Base-by-base conservation (phyloP, 2,113 vertebrate genomes). In the Ceyx margarethae region DNA sequence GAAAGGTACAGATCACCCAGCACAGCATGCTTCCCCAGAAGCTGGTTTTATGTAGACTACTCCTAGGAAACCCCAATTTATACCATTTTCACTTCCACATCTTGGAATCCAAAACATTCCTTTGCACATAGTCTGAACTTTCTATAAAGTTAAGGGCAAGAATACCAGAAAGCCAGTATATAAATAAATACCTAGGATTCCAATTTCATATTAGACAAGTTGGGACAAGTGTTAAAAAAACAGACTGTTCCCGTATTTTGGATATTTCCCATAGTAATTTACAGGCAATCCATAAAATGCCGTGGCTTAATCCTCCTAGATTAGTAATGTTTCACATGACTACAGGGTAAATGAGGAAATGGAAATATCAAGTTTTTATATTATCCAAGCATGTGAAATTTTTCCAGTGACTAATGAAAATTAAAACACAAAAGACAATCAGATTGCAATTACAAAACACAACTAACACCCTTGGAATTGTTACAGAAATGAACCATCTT, bases 401-500 rank as follows among this genome's bases (percentile, higher is more conserved):
- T 43, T 92, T 91, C 48, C 40, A 92, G 72, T 71, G 89, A 87
- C 56, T 95, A 79, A 42, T 15, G 6, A 42, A 81, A 90, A 68
- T n/a, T 22, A 73, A 81, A 81, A 42, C 26, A 65, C 35, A 64
- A 53, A 56, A 60, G 50, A 81, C 22, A 75, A 67, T 50, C 53
- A 67, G 73, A 68, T 40, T 56, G 60, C 33, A 69, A 77, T 10
- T 40, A n/a, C 15, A 91, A 90, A 85, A 66, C 71, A 23, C 58
- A 81, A 72, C 11, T 37, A 92, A 79, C 6, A 85, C 54, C 67
- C 37, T 51, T 62, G 31, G 53, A 58, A 62, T 43, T 88, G 10
- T 43, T 35, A 72, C 31, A 94, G 58, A 69, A 89, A 90, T 14
- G 16, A 92, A 75, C 35, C n/a, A 53, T 20, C 60, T 77, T 67